Conservation (phyloP, 2,113 vertebrate genomes). For the Ailuropoda melanoleuca region DNA sequence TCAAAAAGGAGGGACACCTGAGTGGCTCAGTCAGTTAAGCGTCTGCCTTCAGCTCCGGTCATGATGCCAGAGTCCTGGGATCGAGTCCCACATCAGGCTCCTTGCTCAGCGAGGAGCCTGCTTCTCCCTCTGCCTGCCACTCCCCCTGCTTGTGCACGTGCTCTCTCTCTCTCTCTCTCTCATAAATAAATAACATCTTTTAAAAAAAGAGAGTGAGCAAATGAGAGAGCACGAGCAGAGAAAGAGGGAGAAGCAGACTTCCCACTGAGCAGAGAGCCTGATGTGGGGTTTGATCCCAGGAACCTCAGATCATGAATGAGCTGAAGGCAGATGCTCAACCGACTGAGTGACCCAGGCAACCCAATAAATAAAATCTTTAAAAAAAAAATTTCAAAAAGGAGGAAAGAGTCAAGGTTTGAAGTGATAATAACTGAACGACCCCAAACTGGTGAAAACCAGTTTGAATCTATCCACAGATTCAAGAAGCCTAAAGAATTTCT, state of each 20-base stretch:
- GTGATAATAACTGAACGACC: background rate
- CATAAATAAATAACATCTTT: background rate
- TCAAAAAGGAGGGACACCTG: background rate
- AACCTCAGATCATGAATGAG: too few species aligned
- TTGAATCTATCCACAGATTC: background rate
- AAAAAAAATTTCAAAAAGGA: background rate
- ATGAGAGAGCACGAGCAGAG: too few species aligned
- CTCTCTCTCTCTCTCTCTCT: too few species aligned
- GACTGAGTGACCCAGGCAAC: too few species aligned
- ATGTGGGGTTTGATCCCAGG: too few species aligned
- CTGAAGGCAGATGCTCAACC: too few species aligned
- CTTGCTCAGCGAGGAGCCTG: background rate
- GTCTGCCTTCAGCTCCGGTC: background rate
- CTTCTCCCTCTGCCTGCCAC: background rate
- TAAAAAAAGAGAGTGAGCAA: too few species aligned
- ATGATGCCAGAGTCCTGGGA: background rate
- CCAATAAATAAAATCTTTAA: background rate
- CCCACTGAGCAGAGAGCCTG: too few species aligned
- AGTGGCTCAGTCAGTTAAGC: background rate
- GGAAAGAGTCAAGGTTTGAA: background rate
- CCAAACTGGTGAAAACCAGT: background rate
- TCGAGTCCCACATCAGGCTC: background rate
- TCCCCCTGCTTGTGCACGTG: background rate
- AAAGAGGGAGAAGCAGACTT: too few species aligned
- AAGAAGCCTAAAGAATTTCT: constrained; percentile 25